These are phyloP conservation scores for Choreutis nemorana DNA, from an alignment of 2,888 invertebrate genomes.

Conservation along the genomic window DNA sequence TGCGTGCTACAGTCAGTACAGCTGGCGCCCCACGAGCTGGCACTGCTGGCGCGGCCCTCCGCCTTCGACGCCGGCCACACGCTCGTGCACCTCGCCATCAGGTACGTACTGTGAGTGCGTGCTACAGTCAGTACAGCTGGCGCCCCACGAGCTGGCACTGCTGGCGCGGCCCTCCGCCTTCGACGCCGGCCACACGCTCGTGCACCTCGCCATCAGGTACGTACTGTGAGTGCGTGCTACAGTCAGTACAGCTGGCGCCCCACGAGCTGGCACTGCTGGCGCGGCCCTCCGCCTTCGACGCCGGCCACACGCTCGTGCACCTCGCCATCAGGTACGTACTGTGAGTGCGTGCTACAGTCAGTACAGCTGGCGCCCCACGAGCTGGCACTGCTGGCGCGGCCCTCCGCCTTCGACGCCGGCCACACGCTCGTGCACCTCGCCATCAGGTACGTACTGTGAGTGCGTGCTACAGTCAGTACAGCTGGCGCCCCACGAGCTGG, in stretches of 20 bases:
- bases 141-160: constrained; percentile 83
- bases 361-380: no score
- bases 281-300: constrained; percentile 84
- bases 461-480: no score
- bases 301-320: constrained; percentile 86
- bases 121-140: no score
- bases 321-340: constrained; percentile 76
- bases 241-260: constrained; percentile 78
- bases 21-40: constrained; percentile 83
- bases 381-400: no score
- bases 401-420: constrained; percentile 85
- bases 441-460: constrained; percentile 65
- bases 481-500: constrained; percentile 83
- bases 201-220: constrained; percentile 85
- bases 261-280: constrained; percentile 86
- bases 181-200: constrained; percentile 85
- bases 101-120: no score
- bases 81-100: constrained; percentile 86
- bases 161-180: constrained; percentile 86
- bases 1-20: no score
- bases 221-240: constrained; percentile 4
- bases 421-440: constrained; percentile 89
- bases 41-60: constrained; percentile 81
- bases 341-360: no score
- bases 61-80: constrained; percentile 89